Evolutionary conservation across 2,797 vertebrate species (phyloP), one percentile per base, ranked within the genome.

Genomic region (Hybognathus amarus): DNA sequence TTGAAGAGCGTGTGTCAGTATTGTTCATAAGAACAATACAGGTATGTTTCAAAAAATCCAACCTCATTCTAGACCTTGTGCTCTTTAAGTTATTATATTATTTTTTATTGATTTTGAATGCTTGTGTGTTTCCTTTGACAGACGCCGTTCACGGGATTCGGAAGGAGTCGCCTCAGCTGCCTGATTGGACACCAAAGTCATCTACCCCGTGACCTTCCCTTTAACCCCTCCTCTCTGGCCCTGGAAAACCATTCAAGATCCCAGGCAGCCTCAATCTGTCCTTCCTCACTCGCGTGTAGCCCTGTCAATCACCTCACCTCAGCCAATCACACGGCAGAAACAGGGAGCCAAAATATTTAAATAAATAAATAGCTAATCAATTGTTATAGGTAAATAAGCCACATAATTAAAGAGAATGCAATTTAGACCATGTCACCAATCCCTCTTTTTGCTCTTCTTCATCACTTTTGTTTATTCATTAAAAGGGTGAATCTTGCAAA

Each of bases 181-280:
- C 92, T 99, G 88, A 98, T n/a, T 99, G 96, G 97, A 99, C 95
- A 97, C 97, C 6, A 99, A 99, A 93, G 94, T 98, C 89, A 99
- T 98, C 90, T 99, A 98, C 47, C 98, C 98, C 0, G 97, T 99
- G 88, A 99, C 97, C 52, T 99, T 99, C 89, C 98, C 0, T 99
- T 99, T 89, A 99, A 94, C 89, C 98, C 98, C 0, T 99, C 98
- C 85, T 96, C 97, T 61, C 94, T 99, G 7, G 97, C 97, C 1
- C 92, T 99, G 89, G 98, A 99, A n/a, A 93, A 99, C 97, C 92
- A 98, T 99, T 92, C 98, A 99, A n/a, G 93, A 97, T 99, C 89
- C 98, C 98, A 38, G 52, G 93, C 90, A 99, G 97, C 52, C 95
- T 99, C 89, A 97, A 97, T 87, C 93, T 99, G 91, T 92, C 87